A percentile compares a stretch with the other conserved stretches of the same genome.
Evolutionary conservation across 2,797 vertebrate species (phyloP).

Genomic region (Rhinichthys osculus): DNA sequence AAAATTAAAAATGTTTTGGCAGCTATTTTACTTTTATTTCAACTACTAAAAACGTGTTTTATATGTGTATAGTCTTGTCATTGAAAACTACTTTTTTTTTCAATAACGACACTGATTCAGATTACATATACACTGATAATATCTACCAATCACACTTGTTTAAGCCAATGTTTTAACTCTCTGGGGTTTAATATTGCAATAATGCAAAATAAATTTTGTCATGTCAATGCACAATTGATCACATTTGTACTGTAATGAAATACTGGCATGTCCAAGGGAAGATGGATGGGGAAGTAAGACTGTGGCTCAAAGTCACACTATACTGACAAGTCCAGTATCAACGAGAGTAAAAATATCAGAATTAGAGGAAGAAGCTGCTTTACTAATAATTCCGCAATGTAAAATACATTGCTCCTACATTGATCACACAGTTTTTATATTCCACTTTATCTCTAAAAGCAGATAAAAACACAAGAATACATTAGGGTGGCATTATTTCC

Average conservation of each 20-base stretch:
- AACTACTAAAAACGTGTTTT: not conserved
- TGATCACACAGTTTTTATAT: not conserved
- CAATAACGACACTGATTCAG: not conserved
- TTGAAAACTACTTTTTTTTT: too few relatives aligned
- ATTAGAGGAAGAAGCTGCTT: conserved; percentile 10
- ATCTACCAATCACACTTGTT: too few relatives aligned
- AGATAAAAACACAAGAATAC: not conserved
- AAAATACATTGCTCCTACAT: not conserved
- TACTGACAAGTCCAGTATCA: conserved; percentile 59
- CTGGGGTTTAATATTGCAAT: not conserved
- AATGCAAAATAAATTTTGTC: not conserved
- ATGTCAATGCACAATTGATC: not conserved
- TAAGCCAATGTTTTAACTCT: not conserved
- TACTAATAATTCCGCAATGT: not conserved
- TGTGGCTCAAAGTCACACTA: conserved; percentile 69
- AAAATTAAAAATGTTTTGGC: not conserved
- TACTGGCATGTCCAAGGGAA: conserved; percentile 59
- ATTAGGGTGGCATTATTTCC: not conserved
- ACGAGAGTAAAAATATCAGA: not conserved
- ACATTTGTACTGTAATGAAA: conserved; percentile 33
- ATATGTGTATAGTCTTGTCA: too few relatives aligned
- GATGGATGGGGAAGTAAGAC: conserved; percentile 70
- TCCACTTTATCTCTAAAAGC: not conserved
- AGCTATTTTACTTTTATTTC: not conserved
- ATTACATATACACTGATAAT: not conserved